Percentiles rank a stretch among this genome's conserved stretches.
Conservation (phyloP, 1,140 invertebrate species). For the Lanistes nyassanus region DNA sequence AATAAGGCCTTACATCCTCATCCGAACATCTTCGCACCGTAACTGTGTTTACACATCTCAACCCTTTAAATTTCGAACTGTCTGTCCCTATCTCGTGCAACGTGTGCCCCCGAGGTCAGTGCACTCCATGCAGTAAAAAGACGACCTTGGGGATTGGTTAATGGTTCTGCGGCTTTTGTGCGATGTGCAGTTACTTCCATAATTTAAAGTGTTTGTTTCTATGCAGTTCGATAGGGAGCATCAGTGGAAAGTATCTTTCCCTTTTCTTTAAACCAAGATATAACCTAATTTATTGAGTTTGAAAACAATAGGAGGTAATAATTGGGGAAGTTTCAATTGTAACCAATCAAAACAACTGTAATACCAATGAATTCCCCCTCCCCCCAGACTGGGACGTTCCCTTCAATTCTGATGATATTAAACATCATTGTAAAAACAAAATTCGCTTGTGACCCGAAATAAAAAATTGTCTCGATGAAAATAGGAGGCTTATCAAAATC, state of each 20-base stretch:
- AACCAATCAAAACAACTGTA: conserved; percentile 11
- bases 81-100: conserved; percentile 11
- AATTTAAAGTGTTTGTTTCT: background rate
- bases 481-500: too few species aligned
- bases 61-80: conserved; percentile 27
- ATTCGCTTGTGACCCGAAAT: too few species aligned
- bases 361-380: background rate
- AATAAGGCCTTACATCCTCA: conserved; percentile 9
- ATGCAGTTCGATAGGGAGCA: background rate
- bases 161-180: background rate
- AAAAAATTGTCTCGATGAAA: too few species aligned
- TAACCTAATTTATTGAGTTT: background rate
- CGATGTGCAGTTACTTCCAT: background rate
- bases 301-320: background rate
- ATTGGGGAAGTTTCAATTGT: background rate
- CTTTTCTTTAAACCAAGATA: background rate
- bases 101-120: conserved; percentile 5
- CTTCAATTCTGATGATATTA: too few species aligned
- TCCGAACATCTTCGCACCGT: conserved; percentile 9
- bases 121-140: background rate
- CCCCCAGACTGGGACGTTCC: too few species aligned
- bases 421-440: too few species aligned
- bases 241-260: background rate
- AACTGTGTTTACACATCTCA: conserved; percentile 5
- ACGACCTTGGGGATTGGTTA: conserved; percentile 4